A percentile compares a stretch with the other conserved stretches of the same genome.
Evolutionary conservation across 2,113 vertebrate species (phyloP).

Genomic region (Kryptolebias marmoratus): DNA sequence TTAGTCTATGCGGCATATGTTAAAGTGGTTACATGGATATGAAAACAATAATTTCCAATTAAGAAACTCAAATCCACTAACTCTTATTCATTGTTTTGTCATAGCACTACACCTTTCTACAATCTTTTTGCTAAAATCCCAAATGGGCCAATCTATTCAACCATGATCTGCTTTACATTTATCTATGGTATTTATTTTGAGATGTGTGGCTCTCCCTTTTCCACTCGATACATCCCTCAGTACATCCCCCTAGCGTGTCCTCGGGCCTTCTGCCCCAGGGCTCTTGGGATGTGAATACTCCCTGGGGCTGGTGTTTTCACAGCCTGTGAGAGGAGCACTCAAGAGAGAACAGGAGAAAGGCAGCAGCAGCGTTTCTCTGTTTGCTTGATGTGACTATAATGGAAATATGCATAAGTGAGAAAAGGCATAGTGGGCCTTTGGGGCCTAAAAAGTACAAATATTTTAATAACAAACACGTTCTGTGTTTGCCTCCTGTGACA

Average conservation of each 20-base stretch:
- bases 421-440: slow-evolving; percentile 72
- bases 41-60: not conserved
- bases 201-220: slow-evolving; percentile 31
- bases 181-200: slow-evolving; percentile 58
- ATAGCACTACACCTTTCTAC: slow-evolving; percentile 15
- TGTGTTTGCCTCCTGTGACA: slow-evolving; percentile 70
- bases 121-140: slow-evolving; percentile 58
- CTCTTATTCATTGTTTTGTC: slow-evolving; percentile 14
- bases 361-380: slow-evolving; percentile 62
- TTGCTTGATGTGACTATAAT: slow-evolving; percentile 77
- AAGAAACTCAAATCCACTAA: not conserved
- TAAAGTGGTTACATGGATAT: no score
- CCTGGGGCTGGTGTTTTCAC: slow-evolving; percentile 70
- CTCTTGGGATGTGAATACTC: slow-evolving; percentile 73
- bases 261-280: slow-evolving; percentile 74
- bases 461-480: slow-evolving; percentile 80
- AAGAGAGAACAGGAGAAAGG: slow-evolving; percentile 61
- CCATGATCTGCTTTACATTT: slow-evolving; percentile 55
- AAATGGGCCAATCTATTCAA: slow-evolving; percentile 54
- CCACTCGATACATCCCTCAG: slow-evolving; percentile 33
- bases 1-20: no score
- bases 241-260: slow-evolving; percentile 68
- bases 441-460: slow-evolving; percentile 76
- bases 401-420: slow-evolving; percentile 77
- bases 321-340: slow-evolving; percentile 72